Percentiles rank a stretch among this genome's conserved stretches.
phyloP scores from a whole-genome alignment of 2,888 invertebrate genomes.

The Drosophila robusta region DNA sequence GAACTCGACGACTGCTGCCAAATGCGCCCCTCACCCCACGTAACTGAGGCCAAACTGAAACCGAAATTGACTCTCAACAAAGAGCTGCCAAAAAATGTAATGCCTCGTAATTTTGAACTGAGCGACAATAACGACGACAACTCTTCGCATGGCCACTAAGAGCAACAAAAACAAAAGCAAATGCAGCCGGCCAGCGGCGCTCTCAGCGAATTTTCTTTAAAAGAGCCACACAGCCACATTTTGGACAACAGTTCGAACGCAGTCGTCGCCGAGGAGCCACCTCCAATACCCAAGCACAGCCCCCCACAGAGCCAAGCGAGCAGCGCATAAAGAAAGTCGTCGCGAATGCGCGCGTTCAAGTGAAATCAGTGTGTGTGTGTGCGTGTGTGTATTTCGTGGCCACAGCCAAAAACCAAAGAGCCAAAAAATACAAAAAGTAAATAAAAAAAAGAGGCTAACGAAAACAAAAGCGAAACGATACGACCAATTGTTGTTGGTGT shows the following conservation, averaged over 20 bases:
- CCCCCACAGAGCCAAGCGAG: slow-evolving; percentile 20
- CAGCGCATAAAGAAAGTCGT: slow-evolving; percentile 67
- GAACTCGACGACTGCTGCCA: slow-evolving; percentile 52
- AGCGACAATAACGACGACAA: slow-evolving; percentile 19
- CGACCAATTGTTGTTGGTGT: slow-evolving; percentile 29
- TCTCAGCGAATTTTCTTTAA: slow-evolving; percentile 78
- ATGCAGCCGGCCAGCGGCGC: slow-evolving; percentile 35
- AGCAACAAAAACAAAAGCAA: slow-evolving; percentile 47
- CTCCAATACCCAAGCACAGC: slow-evolving; percentile 22
- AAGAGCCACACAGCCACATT: slow-evolving; percentile 61
- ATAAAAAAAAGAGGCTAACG: slow-evolving; percentile 12
- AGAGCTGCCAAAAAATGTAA: slow-evolving; percentile 40
- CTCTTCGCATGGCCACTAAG: slow-evolving; percentile 55
- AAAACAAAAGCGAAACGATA: slow-evolving; percentile 59
- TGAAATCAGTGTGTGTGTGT: slow-evolving; percentile 62
- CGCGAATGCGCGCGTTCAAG: slow-evolving; percentile 57
- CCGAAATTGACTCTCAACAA: slow-evolving; percentile 10
- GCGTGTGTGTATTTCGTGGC: slow-evolving; percentile 1
- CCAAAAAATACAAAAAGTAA: slow-evolving; percentile 9
- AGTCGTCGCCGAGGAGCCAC: slow-evolving; percentile 74
- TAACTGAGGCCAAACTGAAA: slow-evolving; percentile 20
- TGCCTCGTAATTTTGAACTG: slow-evolving; percentile 42
- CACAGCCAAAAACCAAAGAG: slow-evolving; percentile 25
- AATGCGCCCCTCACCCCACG: slow-evolving; percentile 20
- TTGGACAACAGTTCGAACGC: slow-evolving; percentile 75